These are phyloP conservation scores for Tarsius wallacei DNA, from an alignment of 2,797 vertebrate genomes.

Conservation along the genomic window DNA sequence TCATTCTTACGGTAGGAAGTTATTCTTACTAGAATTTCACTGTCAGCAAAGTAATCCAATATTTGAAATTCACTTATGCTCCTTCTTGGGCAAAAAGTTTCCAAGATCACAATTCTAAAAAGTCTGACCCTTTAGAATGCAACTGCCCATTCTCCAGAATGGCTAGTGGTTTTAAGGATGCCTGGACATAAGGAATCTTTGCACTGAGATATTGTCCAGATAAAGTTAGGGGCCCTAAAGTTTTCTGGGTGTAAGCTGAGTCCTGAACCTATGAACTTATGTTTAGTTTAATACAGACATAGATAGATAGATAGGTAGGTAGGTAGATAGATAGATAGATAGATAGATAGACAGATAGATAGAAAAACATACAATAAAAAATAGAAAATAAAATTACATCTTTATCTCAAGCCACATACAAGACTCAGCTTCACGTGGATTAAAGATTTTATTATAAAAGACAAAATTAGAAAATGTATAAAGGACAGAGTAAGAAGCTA, in stretches of 20 bases:
- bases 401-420: not conserved
- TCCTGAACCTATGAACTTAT: not conserved
- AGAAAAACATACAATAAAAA: not conserved
- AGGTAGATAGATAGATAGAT: not conserved
- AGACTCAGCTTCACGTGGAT: not conserved
- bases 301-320: not conserved
- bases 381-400: not conserved
- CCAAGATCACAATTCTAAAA: not conserved
- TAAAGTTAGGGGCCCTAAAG: not conserved
- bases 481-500: not conserved
- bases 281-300: not conserved
- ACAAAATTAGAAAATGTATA: not conserved
- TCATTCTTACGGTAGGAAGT: not conserved
- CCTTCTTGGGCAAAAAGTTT: not conserved
- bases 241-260: not conserved
- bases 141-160: not conserved
- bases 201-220: not conserved
- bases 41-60: not conserved
- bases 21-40: not conserved
- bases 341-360: not conserved
- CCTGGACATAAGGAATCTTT: not conserved
- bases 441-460: not conserved
- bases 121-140: not conserved
- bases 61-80: not conserved
- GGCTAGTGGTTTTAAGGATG: not conserved